phyloP scores from a whole-genome alignment of 2,113 vertebrate genomes.

The Peromyscus leucopus region DNA sequence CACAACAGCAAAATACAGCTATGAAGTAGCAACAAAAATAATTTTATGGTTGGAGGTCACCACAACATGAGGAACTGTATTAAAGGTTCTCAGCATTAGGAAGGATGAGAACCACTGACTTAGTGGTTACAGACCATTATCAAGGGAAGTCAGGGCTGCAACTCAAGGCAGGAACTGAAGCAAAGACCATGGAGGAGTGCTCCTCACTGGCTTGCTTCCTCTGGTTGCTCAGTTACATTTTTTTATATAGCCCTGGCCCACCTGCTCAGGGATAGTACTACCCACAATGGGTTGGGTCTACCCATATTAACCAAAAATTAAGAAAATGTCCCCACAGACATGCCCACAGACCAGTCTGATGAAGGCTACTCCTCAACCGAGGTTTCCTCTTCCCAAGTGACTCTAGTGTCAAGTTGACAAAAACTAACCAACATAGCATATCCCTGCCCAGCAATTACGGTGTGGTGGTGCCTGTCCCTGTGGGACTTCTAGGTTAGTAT shows the following conservation, averaged over 20 bases:
- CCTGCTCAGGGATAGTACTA: not conserved
- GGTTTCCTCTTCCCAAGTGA: not conserved
- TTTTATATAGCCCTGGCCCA: not conserved
- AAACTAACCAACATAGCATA: not conserved
- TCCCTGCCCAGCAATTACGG: not conserved
- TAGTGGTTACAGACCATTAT: not conserved
- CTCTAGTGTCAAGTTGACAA: not conserved
- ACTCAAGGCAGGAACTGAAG: not conserved
- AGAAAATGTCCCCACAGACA: not conserved
- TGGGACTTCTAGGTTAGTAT: not conserved
- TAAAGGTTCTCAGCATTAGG: not conserved
- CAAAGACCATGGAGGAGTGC: not conserved
- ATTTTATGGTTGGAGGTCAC: not conserved
- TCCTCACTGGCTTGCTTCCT: not conserved
- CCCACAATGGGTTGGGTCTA: not conserved
- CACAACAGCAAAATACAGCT: not conserved
- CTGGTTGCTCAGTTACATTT: not conserved
- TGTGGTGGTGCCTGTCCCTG: not conserved
- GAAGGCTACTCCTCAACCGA: not conserved
- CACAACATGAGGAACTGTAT: not conserved
- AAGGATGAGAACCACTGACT: not conserved
- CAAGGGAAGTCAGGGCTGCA: not conserved
- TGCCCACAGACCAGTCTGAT: not conserved
- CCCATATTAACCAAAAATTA: not conserved
- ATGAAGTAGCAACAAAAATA: not conserved